Base-by-base conservation (phyloP, 2,797 vertebrate genomes). In the Pantherophis vulpinus region DNA sequence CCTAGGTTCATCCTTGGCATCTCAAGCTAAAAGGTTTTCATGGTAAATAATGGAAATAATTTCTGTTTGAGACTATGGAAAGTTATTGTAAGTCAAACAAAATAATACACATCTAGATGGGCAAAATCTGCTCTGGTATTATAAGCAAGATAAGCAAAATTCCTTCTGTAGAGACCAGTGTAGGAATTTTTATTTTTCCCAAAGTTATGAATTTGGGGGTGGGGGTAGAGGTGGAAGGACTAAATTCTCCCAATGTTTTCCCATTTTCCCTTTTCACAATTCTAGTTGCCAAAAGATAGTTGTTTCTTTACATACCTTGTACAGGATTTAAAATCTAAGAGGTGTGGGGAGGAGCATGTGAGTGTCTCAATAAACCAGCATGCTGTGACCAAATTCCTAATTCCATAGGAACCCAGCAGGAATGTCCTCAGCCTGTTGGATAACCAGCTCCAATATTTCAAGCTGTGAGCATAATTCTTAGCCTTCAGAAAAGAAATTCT, bases 331-430 rank as follows among this genome's bases (percentile, higher is more conserved):
- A 91, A 55, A 87, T 25, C n/a, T 51, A 32, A 29, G n/a, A 32
- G 12, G 61, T 8, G 11, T 83, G 37, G 91, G 90, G 23, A 27
- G 54, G 47, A 60, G 47, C 61, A 83, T 88, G 66, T 94, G 92
- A 9, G 1, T 4, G 54, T 16, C 87, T 93, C 94, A 37, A 88
- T 27, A 89, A 56, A 47, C 91, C 27, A 95, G 93, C 96, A 94
- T 95, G 95, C 95, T 97, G 93, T 95, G 96, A 96, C 94, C 94
- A 94, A 94, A 93, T 94, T 95, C 93, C 94, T 96, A 90, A 83
- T 95, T 79, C 92, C n/a, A 47, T 51, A 90, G 56, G 59, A 96
- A 63, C 59, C 92, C 56, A 90, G 59, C 66, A 90, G 1, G 2
- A 94, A 92, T 51, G 13, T 92, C 92, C 87, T 91, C 96, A 92